phyloP scores from a whole-genome alignment of 2,888 invertebrate species.

The Tromatobia lineatoria region DNA sequence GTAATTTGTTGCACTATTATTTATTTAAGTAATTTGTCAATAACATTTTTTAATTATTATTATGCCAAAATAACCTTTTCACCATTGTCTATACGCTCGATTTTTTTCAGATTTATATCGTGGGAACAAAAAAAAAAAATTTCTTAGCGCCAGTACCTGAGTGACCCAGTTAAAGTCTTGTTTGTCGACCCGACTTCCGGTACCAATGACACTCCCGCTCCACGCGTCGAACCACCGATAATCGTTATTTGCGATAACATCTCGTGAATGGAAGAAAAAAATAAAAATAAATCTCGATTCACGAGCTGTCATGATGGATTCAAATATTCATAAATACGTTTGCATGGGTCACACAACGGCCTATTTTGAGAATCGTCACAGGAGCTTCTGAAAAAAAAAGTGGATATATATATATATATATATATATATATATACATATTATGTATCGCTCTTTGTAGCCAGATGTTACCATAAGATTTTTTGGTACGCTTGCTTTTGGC shows the following conservation, averaged over 20 bases:
- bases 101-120: too few species aligned
- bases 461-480: conserved; percentile 8
- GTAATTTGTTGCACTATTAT: too few species aligned
- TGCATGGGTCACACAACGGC: neutral
- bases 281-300: neutral
- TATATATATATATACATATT: too few species aligned
- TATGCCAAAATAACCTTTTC: too few species aligned
- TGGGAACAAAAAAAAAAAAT: conserved; percentile 17
- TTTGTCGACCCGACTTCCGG: conserved; percentile 34
- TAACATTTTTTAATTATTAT: too few species aligned
- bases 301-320: too few species aligned
- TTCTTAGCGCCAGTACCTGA: conserved; percentile 9
- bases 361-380: neutral
- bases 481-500: neutral
- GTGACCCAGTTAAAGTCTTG: conserved; percentile 39
- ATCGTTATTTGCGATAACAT: conserved; percentile 22
- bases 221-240: conserved; percentile 10
- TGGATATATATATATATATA: too few species aligned
- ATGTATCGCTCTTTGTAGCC: neutral
- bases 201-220: neutral
- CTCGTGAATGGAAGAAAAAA: conserved; percentile 1
- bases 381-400: neutral
- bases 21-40: too few species aligned
- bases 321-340: neutral
- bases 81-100: too few species aligned